These are phyloP conservation scores for Echeneis naucrates DNA, from an alignment of 2,797 vertebrate species.

Conservation along the genomic window DNA sequence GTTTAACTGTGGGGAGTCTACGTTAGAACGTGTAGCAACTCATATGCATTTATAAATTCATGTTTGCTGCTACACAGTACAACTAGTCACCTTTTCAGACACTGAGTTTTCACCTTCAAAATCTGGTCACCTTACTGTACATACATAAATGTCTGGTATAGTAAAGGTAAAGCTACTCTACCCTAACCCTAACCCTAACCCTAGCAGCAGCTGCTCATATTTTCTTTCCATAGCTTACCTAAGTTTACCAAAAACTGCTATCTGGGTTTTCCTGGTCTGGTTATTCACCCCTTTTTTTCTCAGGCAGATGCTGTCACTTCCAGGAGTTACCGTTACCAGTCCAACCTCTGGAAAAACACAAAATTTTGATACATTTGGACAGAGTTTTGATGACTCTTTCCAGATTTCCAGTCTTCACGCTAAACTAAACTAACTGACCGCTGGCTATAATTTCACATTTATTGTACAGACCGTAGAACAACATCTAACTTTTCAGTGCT, in stretches of 20 bases:
- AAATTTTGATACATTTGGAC: background rate
- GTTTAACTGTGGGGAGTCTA: too few species aligned
- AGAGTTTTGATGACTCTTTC: background rate
- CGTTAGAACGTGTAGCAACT: too few species aligned
- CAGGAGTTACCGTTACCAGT: background rate
- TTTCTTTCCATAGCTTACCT: background rate
- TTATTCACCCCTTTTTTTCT: background rate
- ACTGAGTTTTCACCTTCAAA: too few species aligned
- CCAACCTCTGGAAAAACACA: background rate
- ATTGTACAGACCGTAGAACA: background rate
- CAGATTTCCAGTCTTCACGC: conserved; percentile 1
- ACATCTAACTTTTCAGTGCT: background rate
- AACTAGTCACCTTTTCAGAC: too few species aligned
- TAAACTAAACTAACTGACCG: conserved; percentile 3
- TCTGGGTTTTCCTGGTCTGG: background rate
- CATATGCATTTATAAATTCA: too few species aligned
- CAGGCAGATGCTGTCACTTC: background rate
- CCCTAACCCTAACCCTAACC: too few species aligned
- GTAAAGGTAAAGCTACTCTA: background rate
- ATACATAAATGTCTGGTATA: background rate
- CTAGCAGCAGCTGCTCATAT: background rate
- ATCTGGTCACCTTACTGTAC: too few species aligned
- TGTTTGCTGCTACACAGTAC: too few species aligned
- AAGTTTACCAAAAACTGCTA: background rate
- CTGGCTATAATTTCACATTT: background rate